Percentiles rank a stretch among this genome's conserved stretches.
These are phyloP conservation scores for Eurosta solidaginis DNA, from an alignment of 1,140 invertebrate genomes.

Conservation along the genomic window DNA sequence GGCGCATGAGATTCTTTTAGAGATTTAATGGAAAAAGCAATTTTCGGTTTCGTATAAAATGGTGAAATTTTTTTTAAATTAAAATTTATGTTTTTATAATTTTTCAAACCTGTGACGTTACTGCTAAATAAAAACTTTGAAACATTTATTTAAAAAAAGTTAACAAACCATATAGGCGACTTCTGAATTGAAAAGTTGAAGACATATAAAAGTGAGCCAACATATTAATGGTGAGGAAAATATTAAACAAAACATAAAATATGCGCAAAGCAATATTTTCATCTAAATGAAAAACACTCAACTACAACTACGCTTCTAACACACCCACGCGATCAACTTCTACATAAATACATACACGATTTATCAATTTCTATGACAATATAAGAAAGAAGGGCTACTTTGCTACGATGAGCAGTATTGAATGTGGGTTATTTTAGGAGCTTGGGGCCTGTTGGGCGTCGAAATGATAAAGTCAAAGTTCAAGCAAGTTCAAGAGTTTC, in stretches of 20 bases:
- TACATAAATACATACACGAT: background rate
- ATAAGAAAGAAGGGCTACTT: background rate
- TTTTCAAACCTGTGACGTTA: too few relatives aligned
- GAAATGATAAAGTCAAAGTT: background rate
- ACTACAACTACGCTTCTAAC: background rate
- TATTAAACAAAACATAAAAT: background rate
- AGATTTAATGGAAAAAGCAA: too few relatives aligned
- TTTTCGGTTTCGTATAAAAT: too few relatives aligned
- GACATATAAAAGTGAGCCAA: background rate
- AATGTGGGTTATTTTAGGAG: background rate
- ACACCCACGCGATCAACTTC: background rate
- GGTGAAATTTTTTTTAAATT: too few relatives aligned
- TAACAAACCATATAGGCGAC: too few relatives aligned
- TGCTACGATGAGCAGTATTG: background rate
- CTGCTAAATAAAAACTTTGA: too few relatives aligned
- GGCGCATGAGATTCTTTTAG: too few relatives aligned
- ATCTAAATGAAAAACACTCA: background rate
- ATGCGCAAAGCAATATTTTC: background rate
- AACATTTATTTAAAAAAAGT: too few relatives aligned
- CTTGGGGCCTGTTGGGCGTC: background rate
- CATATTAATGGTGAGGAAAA: background rate
- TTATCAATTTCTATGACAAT: slow-evolving; percentile 16
- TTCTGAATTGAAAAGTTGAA: background rate
- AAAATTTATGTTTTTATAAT: too few relatives aligned
- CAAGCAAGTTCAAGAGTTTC: background rate